phyloP scores from a whole-genome alignment of 2,113 vertebrate genomes.

The Morone saxatilis region DNA sequence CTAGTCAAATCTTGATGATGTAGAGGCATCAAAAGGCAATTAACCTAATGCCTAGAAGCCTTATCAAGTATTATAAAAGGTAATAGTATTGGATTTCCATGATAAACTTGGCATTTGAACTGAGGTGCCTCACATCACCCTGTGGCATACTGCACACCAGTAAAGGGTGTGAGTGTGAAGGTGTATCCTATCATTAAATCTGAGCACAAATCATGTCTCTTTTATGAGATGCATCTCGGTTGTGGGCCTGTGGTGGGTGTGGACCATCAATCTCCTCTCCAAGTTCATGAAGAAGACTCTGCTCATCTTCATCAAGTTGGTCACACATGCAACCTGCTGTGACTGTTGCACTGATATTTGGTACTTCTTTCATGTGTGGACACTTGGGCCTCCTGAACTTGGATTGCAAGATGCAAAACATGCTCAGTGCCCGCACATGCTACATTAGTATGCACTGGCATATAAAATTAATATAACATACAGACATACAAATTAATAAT shows the following conservation, averaged over 20 bases:
- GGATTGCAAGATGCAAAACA: not conserved
- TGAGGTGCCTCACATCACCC: not conserved
- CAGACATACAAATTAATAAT: not conserved
- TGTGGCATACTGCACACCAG: not conserved
- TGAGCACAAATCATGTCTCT: not conserved
- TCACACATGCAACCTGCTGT: not conserved
- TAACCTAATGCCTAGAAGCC: not conserved
- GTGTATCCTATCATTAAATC: not conserved
- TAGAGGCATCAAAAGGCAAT: not conserved
- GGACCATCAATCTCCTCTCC: not conserved
- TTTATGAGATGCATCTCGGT: not conserved
- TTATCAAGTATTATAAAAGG: not conserved
- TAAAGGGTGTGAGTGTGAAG: not conserved
- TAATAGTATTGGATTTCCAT: not conserved
- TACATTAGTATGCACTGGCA: not conserved
- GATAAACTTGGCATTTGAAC: not conserved
- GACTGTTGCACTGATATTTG: not conserved
- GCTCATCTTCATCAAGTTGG: not conserved
- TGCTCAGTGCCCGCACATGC: not conserved
- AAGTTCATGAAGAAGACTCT: not conserved
- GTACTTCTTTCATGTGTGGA: not conserved
- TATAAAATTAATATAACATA: no score
- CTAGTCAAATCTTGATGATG: not conserved
- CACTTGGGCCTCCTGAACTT: constrained; percentile 4
- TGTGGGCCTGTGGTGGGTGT: not conserved